These are phyloP conservation scores for Aulostomus chinensis DNA, from an alignment of 2,797 vertebrate genomes.

Conservation along the genomic window DNA sequence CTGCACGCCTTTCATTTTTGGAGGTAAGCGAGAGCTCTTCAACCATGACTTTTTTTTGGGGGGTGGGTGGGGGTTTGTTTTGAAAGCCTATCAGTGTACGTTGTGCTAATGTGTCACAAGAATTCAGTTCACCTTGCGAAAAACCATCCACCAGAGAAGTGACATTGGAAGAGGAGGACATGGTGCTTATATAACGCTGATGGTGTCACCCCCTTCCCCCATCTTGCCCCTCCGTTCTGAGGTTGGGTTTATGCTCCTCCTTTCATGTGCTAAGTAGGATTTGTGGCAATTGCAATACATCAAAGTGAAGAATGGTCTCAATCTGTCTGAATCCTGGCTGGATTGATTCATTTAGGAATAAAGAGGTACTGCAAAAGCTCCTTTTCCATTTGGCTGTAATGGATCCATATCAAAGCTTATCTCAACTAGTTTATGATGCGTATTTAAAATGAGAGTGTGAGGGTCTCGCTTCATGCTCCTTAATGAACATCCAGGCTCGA, in stretches of 20 bases:
- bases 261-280: conserved; percentile 85
- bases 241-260: conserved; percentile 69
- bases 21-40: conserved; percentile 92
- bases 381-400: conserved; percentile 9
- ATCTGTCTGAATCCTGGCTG: conserved; percentile 49
- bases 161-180: conserved; percentile 56
- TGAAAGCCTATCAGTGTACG: conserved; percentile 27
- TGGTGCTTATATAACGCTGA: conserved; percentile 73
- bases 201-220: conserved; percentile 47
- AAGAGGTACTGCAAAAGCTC: conserved; percentile 8
- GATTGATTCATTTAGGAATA: conserved; percentile 45
- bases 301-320: conserved; percentile 62
- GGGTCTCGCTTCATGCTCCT: conserved; percentile 1
- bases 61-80: too few relatives aligned
- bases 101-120: conserved; percentile 20
- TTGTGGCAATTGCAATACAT: conserved; percentile 71
- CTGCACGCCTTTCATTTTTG: conserved; percentile 99
- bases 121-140: conserved; percentile 2
- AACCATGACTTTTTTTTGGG: conserved; percentile 52
- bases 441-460: background rate
- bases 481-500: conserved; percentile 6
- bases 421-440: conserved; percentile 5
- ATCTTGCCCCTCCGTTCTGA: conserved; percentile 45
- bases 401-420: conserved; percentile 10
- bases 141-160: conserved; percentile 55